Percentiles rank a stretch among this genome's conserved stretches.
Conservation (phyloP, 1,140 invertebrate genomes). For the Pararge aegeria region DNA sequence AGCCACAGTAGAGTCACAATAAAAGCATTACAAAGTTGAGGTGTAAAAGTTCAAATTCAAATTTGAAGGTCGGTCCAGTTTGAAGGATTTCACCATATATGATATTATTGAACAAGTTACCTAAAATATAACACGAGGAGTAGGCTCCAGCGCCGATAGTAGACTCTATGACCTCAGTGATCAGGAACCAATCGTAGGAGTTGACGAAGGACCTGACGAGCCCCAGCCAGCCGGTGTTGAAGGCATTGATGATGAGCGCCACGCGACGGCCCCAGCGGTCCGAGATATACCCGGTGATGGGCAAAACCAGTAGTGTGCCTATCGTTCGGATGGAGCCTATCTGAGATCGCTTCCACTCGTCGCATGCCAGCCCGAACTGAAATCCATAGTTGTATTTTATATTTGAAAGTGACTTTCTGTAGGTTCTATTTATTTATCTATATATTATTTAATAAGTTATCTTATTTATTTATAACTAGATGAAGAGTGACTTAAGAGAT, state of each 20-base stretch:
- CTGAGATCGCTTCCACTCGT: conserved; percentile 85
- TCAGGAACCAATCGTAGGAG: conserved; percentile 83
- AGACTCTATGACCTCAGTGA: conserved; percentile 84
- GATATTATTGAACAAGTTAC: conserved; percentile 47
- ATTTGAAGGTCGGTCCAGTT: too few species aligned
- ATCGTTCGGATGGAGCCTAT: conserved; percentile 86
- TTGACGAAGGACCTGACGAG: conserved; percentile 84
- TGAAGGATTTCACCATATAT: too few species aligned
- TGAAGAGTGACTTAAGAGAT: too few species aligned
- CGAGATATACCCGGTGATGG: conserved; percentile 84
- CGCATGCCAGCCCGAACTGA: conserved; percentile 67
- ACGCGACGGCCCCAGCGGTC: conserved; percentile 84
- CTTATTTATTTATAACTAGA: too few species aligned
- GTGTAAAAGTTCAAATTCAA: too few species aligned
- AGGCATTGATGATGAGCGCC: conserved; percentile 81
- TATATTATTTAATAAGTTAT: too few species aligned
- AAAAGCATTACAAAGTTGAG: too few species aligned
- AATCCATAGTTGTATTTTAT: too few species aligned
- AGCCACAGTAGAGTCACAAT: too few species aligned
- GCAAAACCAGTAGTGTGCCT: conserved; percentile 85
- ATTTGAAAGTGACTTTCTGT: too few species aligned
- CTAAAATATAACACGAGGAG: conserved; percentile 73
- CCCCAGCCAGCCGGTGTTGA: conserved; percentile 81
- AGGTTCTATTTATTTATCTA: too few species aligned
- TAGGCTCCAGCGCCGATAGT: conserved; percentile 74